These are phyloP conservation scores for Pseudochaenichthys georgianus DNA, from an alignment of 2,797 vertebrate species.

Conservation along the genomic window DNA sequence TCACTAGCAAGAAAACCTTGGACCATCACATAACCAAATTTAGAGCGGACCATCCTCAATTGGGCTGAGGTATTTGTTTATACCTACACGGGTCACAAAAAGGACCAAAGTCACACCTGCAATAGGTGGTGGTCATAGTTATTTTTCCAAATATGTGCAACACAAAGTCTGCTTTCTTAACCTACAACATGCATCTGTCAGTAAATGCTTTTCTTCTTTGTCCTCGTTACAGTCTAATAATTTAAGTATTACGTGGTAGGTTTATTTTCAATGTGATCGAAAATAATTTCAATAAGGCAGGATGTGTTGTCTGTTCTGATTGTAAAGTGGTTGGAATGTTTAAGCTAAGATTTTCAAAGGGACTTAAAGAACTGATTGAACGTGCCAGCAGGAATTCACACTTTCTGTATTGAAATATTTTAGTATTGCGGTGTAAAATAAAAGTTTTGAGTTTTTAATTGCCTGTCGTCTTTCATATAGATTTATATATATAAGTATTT, in stretches of 20 bases:
- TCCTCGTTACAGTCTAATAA: constrained; percentile 48
- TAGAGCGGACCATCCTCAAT: constrained; percentile 74
- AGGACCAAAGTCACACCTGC: constrained; percentile 54
- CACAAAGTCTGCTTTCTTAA: constrained; percentile 53
- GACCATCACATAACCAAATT: constrained; percentile 73
- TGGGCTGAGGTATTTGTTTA: constrained; percentile 60
- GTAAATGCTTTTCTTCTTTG: constrained; percentile 56
- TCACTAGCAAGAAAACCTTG: constrained; percentile 78
- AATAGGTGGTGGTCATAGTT: constrained; percentile 26
- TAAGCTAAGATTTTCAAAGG: constrained; percentile 64
- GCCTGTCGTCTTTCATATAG: constrained; percentile 73
- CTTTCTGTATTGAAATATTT: constrained; percentile 76
- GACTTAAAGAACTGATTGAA: constrained; percentile 72
- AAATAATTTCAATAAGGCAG: constrained; percentile 39
- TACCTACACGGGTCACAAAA: constrained; percentile 50
- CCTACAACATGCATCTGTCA: constrained; percentile 56
- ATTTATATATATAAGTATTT: not conserved
- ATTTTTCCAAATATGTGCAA: constrained; percentile 47
- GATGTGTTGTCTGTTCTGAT: constrained; percentile 57
- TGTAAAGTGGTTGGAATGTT: constrained; percentile 69
- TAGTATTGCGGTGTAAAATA: constrained; percentile 83
- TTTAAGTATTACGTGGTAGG: constrained; percentile 53
- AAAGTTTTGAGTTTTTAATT: constrained; percentile 77
- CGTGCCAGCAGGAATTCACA: constrained; percentile 74
- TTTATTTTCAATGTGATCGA: constrained; percentile 64